phyloP scores from a whole-genome alignment of 2,113 vertebrate species.

The Rhineura floridana region DNA sequence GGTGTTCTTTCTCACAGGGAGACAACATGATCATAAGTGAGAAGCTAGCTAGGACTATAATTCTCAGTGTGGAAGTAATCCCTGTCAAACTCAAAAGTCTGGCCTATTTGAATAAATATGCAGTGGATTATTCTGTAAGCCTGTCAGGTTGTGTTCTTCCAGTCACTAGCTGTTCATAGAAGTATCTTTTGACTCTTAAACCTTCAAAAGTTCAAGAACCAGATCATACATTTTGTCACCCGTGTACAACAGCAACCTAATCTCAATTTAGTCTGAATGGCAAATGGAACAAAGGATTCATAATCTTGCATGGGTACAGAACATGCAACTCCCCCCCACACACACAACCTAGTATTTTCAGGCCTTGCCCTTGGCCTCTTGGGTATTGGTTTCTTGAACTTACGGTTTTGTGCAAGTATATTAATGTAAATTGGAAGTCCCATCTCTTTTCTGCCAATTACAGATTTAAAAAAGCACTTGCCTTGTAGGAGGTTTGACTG shows the following conservation, averaged over 20 bases:
- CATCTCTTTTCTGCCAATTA: background rate
- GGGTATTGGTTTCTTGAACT: no score
- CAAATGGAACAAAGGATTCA: background rate
- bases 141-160: background rate
- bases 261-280: background rate
- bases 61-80: background rate
- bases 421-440: background rate
- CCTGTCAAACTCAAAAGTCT: background rate
- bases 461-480: background rate
- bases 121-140: background rate
- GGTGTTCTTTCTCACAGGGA: no score
- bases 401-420: background rate
- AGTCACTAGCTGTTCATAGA: background rate
- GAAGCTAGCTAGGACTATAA: background rate
- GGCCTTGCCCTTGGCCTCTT: no score
- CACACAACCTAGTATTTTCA: background rate
- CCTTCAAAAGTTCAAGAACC: no score
- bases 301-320: background rate
- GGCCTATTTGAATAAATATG: background rate
- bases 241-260: background rate
- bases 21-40: background rate
- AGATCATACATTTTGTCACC: background rate
- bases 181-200: background rate
- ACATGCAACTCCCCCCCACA: background rate
- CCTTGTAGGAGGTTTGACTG: background rate